These are phyloP conservation scores for Calliscelio sp. DNA, from an alignment of 2,888 invertebrate genomes.

Conservation along the genomic window DNA sequence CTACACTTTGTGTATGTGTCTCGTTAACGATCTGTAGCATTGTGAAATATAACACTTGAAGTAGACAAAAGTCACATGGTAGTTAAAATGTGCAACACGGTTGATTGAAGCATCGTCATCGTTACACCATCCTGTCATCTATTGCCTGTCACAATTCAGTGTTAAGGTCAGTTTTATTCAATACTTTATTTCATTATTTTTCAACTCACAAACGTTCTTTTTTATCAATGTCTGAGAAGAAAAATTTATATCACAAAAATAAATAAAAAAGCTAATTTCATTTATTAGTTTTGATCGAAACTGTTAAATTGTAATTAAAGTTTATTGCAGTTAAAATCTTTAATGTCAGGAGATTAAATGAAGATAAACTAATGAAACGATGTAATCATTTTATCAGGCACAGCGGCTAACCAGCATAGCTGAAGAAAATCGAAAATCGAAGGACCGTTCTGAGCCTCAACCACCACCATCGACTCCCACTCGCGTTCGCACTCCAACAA, in stretches of 20 bases:
- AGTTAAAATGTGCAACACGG: constrained; percentile 73
- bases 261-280: too few species aligned
- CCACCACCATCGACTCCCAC: constrained; percentile 83
- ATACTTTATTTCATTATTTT: too few species aligned
- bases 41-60: constrained; percentile 49
- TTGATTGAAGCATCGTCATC: constrained; percentile 78
- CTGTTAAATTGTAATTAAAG: too few species aligned
- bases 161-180: constrained; percentile 79
- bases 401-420: constrained; percentile 42
- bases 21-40: constrained; percentile 43
- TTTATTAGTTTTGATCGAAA: too few species aligned
- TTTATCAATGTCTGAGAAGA: too few species aligned
- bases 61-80: constrained; percentile 75
- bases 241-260: too few species aligned
- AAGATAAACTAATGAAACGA: not conserved
- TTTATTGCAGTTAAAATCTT: too few species aligned
- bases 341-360: too few species aligned
- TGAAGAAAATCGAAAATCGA: constrained; percentile 52
- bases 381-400: constrained; percentile 26
- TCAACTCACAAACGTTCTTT: too few species aligned
- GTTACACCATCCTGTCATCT: constrained; percentile 76
- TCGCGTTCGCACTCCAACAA: constrained; percentile 74
- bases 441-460: constrained; percentile 76
- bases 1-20: constrained; percentile 23
- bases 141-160: constrained; percentile 75